phyloP scores from a whole-genome alignment of 2,113 vertebrate species.

The Sclerurus mexicanus region DNA sequence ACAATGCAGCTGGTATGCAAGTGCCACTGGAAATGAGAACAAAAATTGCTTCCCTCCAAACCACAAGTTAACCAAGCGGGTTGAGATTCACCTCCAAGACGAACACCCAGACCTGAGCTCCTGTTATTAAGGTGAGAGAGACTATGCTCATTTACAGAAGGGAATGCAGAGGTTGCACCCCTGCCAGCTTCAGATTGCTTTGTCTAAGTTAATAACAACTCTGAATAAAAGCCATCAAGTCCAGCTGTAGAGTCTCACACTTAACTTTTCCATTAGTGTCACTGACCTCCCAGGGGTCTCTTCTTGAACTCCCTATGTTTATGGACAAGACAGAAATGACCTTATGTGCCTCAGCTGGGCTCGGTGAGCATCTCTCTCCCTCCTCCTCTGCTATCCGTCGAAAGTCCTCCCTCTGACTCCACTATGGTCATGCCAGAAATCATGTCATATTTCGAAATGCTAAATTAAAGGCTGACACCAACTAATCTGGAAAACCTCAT shows the following conservation, averaged over 20 bases:
- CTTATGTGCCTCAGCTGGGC: slow-evolving; percentile 13
- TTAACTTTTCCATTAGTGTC: slow-evolving; percentile 33
- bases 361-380: background rate
- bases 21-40: background rate
- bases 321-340: slow-evolving; percentile 70
- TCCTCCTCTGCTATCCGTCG: background rate
- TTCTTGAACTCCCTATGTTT: slow-evolving; percentile 38
- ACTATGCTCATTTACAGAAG: slow-evolving; percentile 50
- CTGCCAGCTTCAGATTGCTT: slow-evolving; percentile 64
- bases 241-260: slow-evolving; percentile 9
- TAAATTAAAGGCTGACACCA: background rate
- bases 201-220: slow-evolving; percentile 55
- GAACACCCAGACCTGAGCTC: background rate
- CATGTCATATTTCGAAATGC: background rate
- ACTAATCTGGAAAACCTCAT: background rate
- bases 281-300: slow-evolving; percentile 10
- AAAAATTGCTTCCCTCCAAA: background rate
- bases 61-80: background rate
- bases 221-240: slow-evolving; percentile 11
- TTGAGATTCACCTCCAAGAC: background rate
- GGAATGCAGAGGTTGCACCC: slow-evolving; percentile 26
- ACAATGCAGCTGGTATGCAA: background rate
- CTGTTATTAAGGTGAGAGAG: background rate
- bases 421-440: background rate
- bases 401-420: background rate